Conservation (phyloP, 2,888 invertebrate genomes). For the Agelastica alni region DNA sequence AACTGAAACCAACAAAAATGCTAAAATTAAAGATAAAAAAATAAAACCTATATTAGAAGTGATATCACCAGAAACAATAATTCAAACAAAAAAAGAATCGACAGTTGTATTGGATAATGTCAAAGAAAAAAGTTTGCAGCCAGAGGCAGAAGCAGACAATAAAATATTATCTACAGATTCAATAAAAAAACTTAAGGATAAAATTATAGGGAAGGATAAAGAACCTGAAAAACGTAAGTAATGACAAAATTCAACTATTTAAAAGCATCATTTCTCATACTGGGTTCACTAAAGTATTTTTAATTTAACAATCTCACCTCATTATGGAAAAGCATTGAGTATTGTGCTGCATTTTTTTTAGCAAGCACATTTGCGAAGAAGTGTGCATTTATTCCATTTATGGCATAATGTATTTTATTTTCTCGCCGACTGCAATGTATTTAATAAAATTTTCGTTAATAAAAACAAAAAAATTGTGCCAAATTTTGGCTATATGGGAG, state of each 20-base stretch:
- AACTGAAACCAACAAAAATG: conserved; percentile 12
- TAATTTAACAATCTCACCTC: no score
- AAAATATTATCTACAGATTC: conserved; percentile 39
- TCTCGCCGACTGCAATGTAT: no score
- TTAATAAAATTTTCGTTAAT: no score
- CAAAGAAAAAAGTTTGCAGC: conserved; percentile 47
- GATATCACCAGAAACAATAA: conserved; percentile 27
- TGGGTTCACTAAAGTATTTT: no score
- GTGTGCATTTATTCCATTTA: no score
- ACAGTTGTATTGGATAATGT: conserved; percentile 45
- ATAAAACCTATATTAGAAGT: conserved; percentile 29
- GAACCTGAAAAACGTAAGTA: conserved; percentile 39
- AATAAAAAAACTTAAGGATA: conserved; percentile 48
- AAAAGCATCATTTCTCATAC: not conserved
- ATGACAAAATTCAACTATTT: not conserved
- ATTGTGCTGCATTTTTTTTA: no score
- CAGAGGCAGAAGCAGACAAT: conserved; percentile 28
- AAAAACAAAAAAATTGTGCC: no score
- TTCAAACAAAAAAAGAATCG: conserved; percentile 34
- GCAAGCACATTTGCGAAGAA: no score
- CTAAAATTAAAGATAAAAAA: conserved; percentile 33
- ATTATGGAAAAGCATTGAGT: no score
- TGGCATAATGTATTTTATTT: no score
- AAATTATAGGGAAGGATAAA: conserved; percentile 46
- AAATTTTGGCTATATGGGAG: not conserved